Conservation (phyloP, 2,113 vertebrate species). For the Antigone vipio region DNA sequence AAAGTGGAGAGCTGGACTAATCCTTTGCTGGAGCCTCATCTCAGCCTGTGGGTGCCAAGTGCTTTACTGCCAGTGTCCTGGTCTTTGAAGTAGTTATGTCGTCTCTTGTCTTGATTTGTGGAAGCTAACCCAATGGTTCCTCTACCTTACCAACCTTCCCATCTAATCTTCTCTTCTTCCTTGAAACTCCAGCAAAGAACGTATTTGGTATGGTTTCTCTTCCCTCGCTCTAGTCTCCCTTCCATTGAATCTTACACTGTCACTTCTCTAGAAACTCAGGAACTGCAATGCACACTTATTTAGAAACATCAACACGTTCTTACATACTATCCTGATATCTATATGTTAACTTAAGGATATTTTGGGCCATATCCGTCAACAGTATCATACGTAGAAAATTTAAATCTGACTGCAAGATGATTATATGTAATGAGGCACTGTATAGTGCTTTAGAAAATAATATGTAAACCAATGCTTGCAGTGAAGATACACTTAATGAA, state of each 20-base stretch:
- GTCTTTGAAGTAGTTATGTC: background rate
- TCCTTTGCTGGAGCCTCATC: background rate
- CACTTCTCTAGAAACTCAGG: background rate
- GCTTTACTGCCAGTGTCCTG: background rate
- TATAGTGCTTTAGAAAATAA: background rate
- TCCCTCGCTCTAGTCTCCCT: background rate
- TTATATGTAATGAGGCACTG: background rate
- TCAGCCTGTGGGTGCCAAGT: background rate
- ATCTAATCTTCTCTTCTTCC: background rate
- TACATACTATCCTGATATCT: background rate
- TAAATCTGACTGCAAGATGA: background rate
- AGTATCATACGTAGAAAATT: background rate
- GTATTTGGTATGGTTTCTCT: background rate
- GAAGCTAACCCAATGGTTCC: background rate
- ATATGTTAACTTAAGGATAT: background rate
- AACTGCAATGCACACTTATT: background rate
- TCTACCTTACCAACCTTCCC: background rate
- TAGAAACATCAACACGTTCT: background rate
- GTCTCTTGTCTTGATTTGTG: background rate
- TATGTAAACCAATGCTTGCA: rapidly evolving
- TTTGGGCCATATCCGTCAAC: background rate
- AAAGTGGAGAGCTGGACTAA: background rate
- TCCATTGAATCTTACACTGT: background rate
- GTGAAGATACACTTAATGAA: background rate
- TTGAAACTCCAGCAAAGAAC: background rate